Evolutionary conservation across 2,888 invertebrate species (phyloP).

Genomic region (Parnassius mnemosyne): DNA sequence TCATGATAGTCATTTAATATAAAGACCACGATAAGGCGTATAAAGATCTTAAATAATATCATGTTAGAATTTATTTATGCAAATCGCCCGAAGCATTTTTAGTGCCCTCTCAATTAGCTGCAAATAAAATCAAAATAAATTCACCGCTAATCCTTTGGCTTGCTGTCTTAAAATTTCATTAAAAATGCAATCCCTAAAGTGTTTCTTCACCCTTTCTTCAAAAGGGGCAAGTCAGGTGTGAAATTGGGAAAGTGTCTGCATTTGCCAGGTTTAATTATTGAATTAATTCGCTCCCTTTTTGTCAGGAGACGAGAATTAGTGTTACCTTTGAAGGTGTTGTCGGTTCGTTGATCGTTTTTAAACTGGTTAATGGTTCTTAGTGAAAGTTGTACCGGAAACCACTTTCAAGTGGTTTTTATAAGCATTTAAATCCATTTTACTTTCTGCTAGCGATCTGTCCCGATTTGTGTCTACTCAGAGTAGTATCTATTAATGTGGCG

Average conservation of each 20-base stretch:
- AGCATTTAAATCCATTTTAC: not conserved
- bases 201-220: conserved; percentile 38
- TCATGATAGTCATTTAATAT: too few species aligned
- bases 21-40: too few species aligned
- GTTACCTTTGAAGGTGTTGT: conserved; percentile 43
- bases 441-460: not conserved
- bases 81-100: conserved; percentile 1
- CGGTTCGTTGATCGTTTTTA: conserved; percentile 38
- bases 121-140: conserved; percentile 26
- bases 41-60: too few species aligned
- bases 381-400: conserved; percentile 6
- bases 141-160: conserved; percentile 28
- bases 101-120: conserved; percentile 15
- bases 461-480: too few species aligned
- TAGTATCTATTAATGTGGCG: too few species aligned
- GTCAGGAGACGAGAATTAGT: conserved; percentile 35
- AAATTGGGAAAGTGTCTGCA: conserved; percentile 48
- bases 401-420: conserved; percentile 5
- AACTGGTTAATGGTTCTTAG: conserved; percentile 26
- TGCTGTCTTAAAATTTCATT: conserved; percentile 38
- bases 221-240: conserved; percentile 49
- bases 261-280: conserved; percentile 47
- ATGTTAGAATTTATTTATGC: too few species aligned
- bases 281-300: conserved; percentile 43
- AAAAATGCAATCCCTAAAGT: conserved; percentile 47